Evolutionary conservation across 2,797 vertebrate genomes (phyloP).

Genomic region (Cryptoblepharus egeriae): DNA sequence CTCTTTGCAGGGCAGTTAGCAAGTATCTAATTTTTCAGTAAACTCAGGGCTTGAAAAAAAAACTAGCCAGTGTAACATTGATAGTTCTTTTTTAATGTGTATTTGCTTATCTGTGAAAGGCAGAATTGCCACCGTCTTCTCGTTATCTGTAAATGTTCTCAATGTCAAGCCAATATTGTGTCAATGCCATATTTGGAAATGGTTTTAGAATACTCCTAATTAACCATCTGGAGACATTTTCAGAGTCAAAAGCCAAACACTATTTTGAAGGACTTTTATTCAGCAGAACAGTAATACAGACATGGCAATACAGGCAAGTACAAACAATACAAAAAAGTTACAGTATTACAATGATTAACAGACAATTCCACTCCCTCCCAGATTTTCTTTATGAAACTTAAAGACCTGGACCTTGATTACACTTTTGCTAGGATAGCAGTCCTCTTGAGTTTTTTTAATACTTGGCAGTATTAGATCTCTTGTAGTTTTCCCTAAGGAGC

Average conservation of each 20-base stretch:
- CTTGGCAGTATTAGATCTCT: background rate
- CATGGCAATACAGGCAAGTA: background rate
- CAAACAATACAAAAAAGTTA: constrained; percentile 20
- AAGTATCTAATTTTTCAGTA: too few relatives aligned
- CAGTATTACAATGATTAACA: background rate
- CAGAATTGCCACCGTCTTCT: too few relatives aligned
- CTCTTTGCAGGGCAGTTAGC: too few relatives aligned
- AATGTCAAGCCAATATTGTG: too few relatives aligned
- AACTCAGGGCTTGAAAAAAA: too few relatives aligned
- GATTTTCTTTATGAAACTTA: background rate
- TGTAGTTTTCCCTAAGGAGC: background rate
- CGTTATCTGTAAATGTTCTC: too few relatives aligned
- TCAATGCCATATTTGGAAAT: too few relatives aligned
- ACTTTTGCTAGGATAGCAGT: background rate
- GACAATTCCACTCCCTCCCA: background rate
- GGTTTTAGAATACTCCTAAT: too few relatives aligned
- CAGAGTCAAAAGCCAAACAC: background rate
- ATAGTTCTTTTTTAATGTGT: too few relatives aligned
- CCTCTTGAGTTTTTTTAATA: background rate
- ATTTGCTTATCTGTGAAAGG: too few relatives aligned
- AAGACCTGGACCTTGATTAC: background rate
- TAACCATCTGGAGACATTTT: background rate
- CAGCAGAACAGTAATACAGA: background rate
- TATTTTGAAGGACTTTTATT: constrained; percentile 1
- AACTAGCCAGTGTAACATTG: too few relatives aligned